Percentiles rank a stretch among this genome's conserved stretches.
These are phyloP conservation scores for Rhinoraja longicauda DNA, from an alignment of 2,797 vertebrate species.

Conservation along the genomic window DNA sequence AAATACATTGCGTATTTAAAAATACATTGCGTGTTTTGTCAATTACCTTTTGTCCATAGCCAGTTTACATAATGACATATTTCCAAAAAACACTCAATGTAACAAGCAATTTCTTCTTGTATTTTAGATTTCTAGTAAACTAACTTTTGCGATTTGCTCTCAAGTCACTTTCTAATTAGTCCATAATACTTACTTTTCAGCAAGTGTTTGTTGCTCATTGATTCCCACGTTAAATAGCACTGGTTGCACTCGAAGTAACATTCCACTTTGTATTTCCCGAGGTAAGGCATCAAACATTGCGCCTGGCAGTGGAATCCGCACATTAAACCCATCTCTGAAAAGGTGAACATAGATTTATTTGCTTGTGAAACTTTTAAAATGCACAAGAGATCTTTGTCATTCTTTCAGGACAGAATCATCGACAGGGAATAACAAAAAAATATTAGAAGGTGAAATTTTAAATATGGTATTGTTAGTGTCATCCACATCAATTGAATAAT, in stretches of 20 bases:
- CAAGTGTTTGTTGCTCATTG: conserved; percentile 96
- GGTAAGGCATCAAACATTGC: conserved; percentile 85
- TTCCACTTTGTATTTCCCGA: conserved; percentile 92
- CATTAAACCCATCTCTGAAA: conserved; percentile 82
- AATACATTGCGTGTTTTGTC: not conserved
- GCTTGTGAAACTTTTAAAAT: not conserved
- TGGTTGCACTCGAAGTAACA: conserved; percentile 93
- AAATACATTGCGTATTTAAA: too few relatives aligned
- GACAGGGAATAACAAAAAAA: not conserved
- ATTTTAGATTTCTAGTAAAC: not conserved
- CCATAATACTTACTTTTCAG: conserved; percentile 76
- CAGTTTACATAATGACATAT: not conserved
- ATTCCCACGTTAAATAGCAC: conserved; percentile 95
- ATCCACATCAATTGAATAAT: too few relatives aligned
- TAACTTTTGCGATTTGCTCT: not conserved
- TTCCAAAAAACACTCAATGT: not conserved
- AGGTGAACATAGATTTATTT: conserved; percentile 36
- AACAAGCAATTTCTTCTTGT: not conserved
- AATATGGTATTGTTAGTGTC: not conserved
- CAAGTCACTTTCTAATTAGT: not conserved
- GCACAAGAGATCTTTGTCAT: not conserved
- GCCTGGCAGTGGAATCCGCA: conserved; percentile 83
- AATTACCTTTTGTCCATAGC: not conserved
- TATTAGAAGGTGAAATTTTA: not conserved
- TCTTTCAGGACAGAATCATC: not conserved